Evolutionary conservation across 2,113 vertebrate genomes (phyloP).

Genomic region (Gorsachius goisagi): DNA sequence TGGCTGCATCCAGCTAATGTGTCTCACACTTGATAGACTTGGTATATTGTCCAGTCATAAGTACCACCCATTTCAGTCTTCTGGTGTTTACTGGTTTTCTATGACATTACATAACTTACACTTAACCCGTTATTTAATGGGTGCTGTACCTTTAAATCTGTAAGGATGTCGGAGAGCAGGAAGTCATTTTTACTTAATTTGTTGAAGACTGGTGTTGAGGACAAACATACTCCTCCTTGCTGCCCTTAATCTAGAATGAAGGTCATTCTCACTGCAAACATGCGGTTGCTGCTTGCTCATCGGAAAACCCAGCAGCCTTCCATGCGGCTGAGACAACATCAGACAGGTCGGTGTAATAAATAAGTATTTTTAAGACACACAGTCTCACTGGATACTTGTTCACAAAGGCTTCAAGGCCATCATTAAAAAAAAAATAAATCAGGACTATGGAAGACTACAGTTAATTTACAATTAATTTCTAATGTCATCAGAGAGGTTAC

Average conservation of each 20-base stretch:
- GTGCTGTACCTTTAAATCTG: neutral
- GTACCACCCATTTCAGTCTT: neutral
- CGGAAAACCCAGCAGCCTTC: neutral
- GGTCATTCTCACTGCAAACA: neutral
- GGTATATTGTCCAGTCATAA: neutral
- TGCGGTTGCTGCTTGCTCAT: accelerated
- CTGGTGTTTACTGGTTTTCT: neutral
- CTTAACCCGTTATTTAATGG: neutral
- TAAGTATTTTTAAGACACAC: neutral
- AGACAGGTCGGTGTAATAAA: neutral
- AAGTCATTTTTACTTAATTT: neutral
- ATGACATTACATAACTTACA: neutral
- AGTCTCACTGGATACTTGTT: neutral
- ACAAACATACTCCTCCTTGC: neutral
- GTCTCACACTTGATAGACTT: neutral
- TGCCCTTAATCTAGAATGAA: neutral
- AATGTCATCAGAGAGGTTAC: neutral
- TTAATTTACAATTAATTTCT: neutral
- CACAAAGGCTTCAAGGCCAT: neutral
- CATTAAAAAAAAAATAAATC: neutral
- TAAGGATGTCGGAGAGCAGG: neutral
- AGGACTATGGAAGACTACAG: neutral
- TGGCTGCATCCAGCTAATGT: neutral
- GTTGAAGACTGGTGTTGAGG: neutral
- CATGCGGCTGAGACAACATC: neutral